Conservation (phyloP, 2,888 invertebrate genomes). For the Callinectes sapidus region DNA sequence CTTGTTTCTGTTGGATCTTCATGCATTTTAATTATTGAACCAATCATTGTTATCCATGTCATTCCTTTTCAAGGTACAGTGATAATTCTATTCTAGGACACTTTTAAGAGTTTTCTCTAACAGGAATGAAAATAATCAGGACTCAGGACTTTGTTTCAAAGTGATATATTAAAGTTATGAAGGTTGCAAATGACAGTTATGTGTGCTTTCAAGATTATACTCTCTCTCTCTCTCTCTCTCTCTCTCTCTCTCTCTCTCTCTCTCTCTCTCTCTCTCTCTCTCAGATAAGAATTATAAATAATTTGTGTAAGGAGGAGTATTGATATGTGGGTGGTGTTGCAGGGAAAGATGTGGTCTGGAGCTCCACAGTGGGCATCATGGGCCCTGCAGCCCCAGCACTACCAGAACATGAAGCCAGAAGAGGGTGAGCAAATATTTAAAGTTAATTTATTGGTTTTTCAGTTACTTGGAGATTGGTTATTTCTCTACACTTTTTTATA, state of each 20-base stretch:
- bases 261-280: constrained; percentile 16
- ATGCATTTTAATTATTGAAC: too few species aligned
- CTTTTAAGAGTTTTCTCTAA: too few species aligned
- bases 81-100: too few species aligned
- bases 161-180: neutral
- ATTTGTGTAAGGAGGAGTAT: neutral
- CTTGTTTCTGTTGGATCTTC: too few species aligned
- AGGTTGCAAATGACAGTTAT: neutral
- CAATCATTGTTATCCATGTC: too few species aligned
- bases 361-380: constrained; percentile 71
- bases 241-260: constrained; percentile 2
- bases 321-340: neutral
- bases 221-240: neutral
- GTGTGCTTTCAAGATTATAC: neutral
- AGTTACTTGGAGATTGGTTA: too few species aligned
- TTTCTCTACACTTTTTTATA: neutral
- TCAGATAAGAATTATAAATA: too few species aligned
- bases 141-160: too few species aligned
- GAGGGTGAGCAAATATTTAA: constrained; percentile 55
- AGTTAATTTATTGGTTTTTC: neutral
- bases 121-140: too few species aligned
- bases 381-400: constrained; percentile 69
- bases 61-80: too few species aligned
- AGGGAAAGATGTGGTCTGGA: constrained; percentile 67
- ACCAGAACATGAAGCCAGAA: constrained; percentile 70